Conservation (phyloP, 2,113 vertebrate species). For the Dicerorhinus sumatrensis region DNA sequence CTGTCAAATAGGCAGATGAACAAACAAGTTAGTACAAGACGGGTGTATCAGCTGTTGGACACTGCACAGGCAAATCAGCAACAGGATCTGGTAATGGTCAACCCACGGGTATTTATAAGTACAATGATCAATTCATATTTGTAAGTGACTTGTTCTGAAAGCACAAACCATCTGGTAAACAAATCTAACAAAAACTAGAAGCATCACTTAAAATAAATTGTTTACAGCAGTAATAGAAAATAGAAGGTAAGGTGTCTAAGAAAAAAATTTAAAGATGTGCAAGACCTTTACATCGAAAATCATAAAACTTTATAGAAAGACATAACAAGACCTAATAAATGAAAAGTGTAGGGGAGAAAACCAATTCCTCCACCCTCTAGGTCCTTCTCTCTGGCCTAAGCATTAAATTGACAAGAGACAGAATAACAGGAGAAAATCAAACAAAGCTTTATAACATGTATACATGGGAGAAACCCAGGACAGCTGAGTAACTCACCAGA, state of each 20-base stretch:
- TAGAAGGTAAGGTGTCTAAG: neutral
- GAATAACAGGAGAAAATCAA: too few species aligned
- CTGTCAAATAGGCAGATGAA: neutral
- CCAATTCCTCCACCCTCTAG: too few species aligned
- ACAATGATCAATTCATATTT: neutral
- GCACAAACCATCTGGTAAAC: neutral
- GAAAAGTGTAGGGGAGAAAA: neutral
- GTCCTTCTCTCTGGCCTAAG: too few species aligned
- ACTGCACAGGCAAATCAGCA: neutral
- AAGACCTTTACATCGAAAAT: constrained; percentile 5
- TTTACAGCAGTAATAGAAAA: constrained; percentile 4
- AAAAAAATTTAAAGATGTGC: neutral
- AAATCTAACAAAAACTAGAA: neutral
- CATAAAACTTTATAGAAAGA: neutral
- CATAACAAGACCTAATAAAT: neutral
- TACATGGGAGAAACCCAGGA: too few species aligned
- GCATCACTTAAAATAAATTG: neutral
- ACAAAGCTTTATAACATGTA: too few species aligned
- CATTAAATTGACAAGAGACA: too few species aligned
- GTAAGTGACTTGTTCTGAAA: neutral
- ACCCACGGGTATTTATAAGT: neutral
- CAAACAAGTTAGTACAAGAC: neutral
- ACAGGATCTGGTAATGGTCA: neutral
- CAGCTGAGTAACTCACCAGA: too few species aligned
- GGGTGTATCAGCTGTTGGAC: neutral